Conservation (phyloP, 2,888 invertebrate species). For the Oscheius sp. region DNA sequence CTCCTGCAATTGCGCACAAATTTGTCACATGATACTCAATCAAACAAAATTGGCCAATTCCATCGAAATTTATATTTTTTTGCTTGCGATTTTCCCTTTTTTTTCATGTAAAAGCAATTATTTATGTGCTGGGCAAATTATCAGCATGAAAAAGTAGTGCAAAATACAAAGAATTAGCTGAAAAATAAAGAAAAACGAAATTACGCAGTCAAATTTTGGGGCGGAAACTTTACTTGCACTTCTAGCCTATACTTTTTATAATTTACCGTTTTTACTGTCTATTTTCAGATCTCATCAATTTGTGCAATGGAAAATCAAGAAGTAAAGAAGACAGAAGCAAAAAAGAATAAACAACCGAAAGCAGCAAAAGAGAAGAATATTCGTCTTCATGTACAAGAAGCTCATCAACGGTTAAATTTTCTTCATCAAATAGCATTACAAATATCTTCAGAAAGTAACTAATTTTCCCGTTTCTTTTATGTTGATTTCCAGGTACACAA, state of each 20-base stretch:
- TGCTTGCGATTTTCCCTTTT: no score
- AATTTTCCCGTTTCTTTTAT: slow-evolving; percentile 5
- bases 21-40: no score
- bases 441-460: slow-evolving; percentile 43
- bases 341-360: background rate
- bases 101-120: no score
- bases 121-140: no score
- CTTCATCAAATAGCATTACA: slow-evolving; percentile 47
- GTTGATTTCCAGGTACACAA: slow-evolving; percentile 29
- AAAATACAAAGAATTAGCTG: background rate
- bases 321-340: background rate
- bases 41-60: no score
- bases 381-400: slow-evolving; percentile 8
- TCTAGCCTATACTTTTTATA: background rate
- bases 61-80: no score
- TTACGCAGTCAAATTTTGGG: background rate
- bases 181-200: background rate
- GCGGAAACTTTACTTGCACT: background rate
- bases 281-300: background rate
- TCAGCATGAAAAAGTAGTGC: no score
- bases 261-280: background rate
- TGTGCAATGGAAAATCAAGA: background rate
- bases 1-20: no score
- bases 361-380: slow-evolving; percentile 2
- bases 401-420: slow-evolving; percentile 42